Conservation (phyloP, 2,113 vertebrate species). For the Actenoides hombroni region DNA sequence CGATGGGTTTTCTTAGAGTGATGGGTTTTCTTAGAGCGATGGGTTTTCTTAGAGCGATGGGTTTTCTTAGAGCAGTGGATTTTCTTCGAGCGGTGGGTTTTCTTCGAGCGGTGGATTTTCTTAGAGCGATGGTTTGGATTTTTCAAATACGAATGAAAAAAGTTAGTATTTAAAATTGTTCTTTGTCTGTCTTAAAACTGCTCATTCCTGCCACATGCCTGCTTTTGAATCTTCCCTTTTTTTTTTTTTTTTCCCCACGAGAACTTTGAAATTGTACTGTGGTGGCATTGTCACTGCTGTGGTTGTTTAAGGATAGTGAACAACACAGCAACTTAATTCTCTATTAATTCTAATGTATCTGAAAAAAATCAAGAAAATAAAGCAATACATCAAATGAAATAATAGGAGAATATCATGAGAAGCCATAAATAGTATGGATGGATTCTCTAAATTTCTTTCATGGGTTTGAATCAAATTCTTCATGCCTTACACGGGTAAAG, state of each 20-base stretch:
- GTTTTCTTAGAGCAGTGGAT: background rate
- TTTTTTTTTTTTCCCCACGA: background rate
- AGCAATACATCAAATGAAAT: background rate
- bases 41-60: background rate
- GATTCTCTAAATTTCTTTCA: background rate
- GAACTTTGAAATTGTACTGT: background rate
- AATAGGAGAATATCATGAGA: background rate
- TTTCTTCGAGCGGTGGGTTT: background rate
- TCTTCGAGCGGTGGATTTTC: background rate
- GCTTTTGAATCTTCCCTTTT: background rate
- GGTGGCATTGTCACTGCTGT: background rate
- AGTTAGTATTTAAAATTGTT: background rate
- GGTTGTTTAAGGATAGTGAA: background rate
- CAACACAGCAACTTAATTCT: background rate
- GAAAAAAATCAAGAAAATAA: background rate
- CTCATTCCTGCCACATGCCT: background rate
- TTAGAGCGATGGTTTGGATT: background rate
- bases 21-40: background rate
- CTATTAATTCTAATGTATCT: background rate
- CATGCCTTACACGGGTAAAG: background rate
- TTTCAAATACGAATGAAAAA: background rate
- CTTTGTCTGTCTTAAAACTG: background rate
- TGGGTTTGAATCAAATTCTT: background rate
- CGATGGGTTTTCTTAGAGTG: background rate
- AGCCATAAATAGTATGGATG: background rate